phyloP scores from a whole-genome alignment of 1,140 invertebrate genomes.

The Acromyrmex charruanus region DNA sequence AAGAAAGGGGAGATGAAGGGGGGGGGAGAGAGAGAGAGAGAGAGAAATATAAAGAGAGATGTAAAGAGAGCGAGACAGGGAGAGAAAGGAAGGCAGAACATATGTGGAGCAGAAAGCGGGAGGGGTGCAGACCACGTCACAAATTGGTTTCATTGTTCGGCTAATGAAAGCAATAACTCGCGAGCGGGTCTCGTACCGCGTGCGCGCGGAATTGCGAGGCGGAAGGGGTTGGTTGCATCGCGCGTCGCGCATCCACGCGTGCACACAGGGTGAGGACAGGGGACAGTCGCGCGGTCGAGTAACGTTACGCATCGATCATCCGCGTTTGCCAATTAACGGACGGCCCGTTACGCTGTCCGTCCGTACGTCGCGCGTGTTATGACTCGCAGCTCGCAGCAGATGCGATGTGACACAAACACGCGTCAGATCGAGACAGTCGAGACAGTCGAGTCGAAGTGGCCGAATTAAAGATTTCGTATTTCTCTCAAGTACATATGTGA shows the following conservation, averaged over 20 bases:
- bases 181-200: constrained; percentile 61
- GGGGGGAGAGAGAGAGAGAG: constrained; percentile 4
- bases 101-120: neutral
- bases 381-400: constrained; percentile 60
- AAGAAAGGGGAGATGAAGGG: neutral
- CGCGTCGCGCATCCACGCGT: constrained; percentile 36
- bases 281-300: constrained; percentile 51
- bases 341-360: constrained; percentile 54
- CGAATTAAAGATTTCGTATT: constrained; percentile 24
- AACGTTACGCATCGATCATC: constrained; percentile 76
- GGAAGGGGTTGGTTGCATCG: constrained; percentile 45
- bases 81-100: constrained; percentile 40
- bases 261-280: neutral
- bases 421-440: constrained; percentile 25
- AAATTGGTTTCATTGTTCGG: constrained; percentile 84
- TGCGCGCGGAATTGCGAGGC: constrained; percentile 47
- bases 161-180: constrained; percentile 84
- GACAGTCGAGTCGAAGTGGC: neutral
- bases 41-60: neutral
- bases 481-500: neutral
- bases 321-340: constrained; percentile 74
- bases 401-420: constrained; percentile 33
- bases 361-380: constrained; percentile 45
- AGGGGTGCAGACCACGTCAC: constrained; percentile 69
- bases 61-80: neutral